Base-by-base conservation (phyloP, 2,113 vertebrate genomes). In the Etheostoma spectabile region DNA sequence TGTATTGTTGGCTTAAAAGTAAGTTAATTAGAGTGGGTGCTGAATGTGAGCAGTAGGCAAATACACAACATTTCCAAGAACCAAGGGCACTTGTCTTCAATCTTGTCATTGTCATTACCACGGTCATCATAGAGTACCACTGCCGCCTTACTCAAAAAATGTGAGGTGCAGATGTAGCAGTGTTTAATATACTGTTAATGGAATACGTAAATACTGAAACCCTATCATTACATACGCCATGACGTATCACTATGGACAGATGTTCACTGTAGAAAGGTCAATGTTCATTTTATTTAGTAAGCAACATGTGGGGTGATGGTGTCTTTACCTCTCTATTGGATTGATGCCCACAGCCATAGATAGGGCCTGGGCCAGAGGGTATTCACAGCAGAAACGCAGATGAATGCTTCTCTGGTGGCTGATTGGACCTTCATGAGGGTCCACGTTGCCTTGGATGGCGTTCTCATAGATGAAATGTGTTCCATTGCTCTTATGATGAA, bases 401-500 rank as follows among this genome's bases (percentile, higher is more conserved):
- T 71, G 59, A 21, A 93, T 30, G 16, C 60, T 85, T 64, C 27
- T 87, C 42, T 86, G 11, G 19, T 80, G 72, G 33, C 83, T 87
- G 71, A 92, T 64, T 48, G 86, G 14, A 13, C 60, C 60, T 5
- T 49, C 53, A 51, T 77, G 57, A 69, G 76, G 64, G 22, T 88
- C 86, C 56, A 83, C 53, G 1, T 76, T 5, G 0, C 71, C 86
- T 30, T 78, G 68, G 46, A 92, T 51, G 8, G 14, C 35, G 52
- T 92, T 91, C 74, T 91, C 87, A 68, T 92, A 92, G 1, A 80
- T 77, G 57, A 88, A 90, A 71, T 92, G 88, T 2, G 79, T 88
- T 14, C 89, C 88, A 3, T 92, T 92, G 88, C 83, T 91, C 91
- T 12, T 14, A 24, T 60, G 48, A 53, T 27, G 0, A 2, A 52